phyloP scores from a whole-genome alignment of 2,888 invertebrate species.

The Ceramica pisi region DNA sequence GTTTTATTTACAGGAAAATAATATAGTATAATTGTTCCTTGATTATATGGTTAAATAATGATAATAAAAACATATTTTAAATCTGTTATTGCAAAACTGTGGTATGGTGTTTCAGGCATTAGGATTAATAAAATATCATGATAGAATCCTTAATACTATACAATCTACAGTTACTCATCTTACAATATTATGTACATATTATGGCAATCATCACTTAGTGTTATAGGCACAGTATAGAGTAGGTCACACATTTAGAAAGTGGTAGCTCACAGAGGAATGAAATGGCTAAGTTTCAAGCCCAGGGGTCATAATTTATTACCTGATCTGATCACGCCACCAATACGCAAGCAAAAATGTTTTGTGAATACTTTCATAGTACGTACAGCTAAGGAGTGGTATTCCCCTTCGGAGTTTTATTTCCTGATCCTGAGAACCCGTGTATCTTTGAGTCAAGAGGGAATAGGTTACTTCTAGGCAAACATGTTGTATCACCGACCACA shows the following conservation, averaged over 20 bases:
- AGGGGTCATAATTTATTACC: background rate
- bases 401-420: too few species aligned
- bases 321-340: background rate
- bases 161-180: conserved; percentile 29
- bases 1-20: conserved; percentile 8
- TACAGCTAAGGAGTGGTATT: too few species aligned
- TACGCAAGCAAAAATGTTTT: too few species aligned
- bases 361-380: too few species aligned
- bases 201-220: conserved; percentile 56
- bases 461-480: too few species aligned
- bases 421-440: too few species aligned
- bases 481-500: too few species aligned
- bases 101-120: background rate
- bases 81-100: conserved; percentile 1
- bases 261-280: too few species aligned
- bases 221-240: conserved; percentile 52
- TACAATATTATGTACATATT: conserved; percentile 41
- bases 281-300: background rate
- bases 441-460: too few species aligned
- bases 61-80: background rate
- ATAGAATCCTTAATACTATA: conserved; percentile 28
- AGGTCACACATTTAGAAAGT: conserved; percentile 41
- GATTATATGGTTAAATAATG: too few species aligned
- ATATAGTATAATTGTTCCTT: background rate
- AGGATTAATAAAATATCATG: conserved; percentile 6